phyloP scores from a whole-genome alignment of 2,888 invertebrate genomes.

The Leptinotarsa rubiginosa region DNA sequence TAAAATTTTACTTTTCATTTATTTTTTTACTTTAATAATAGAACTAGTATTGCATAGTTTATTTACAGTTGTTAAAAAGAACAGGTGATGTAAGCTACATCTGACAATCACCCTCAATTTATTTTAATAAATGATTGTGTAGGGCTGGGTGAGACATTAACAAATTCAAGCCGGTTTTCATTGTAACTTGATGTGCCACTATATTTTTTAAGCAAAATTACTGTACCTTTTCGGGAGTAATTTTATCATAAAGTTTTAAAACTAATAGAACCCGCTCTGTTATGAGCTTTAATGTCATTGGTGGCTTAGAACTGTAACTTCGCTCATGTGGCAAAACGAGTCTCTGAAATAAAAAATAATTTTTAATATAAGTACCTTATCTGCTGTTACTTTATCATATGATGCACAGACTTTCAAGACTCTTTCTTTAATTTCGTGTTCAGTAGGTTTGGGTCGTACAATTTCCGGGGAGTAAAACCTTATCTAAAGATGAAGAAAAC shows the following conservation, averaged over 20 bases:
- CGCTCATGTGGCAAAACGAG: constrained; percentile 75
- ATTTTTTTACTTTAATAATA: too few species aligned
- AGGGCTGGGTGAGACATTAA: not conserved
- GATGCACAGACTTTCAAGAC: constrained; percentile 88
- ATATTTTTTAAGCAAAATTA: constrained; percentile 55
- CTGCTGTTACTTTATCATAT: constrained; percentile 89
- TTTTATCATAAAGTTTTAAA: constrained; percentile 97
- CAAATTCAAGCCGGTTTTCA: not conserved
- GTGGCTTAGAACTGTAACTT: constrained; percentile 81
- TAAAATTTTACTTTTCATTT: too few species aligned
- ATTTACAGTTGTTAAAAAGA: too few species aligned
- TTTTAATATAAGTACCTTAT: constrained; percentile 76
- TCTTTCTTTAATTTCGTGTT: constrained; percentile 79
- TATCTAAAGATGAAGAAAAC: constrained; percentile 44
- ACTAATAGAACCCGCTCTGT: constrained; percentile 92
- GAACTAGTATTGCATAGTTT: too few species aligned
- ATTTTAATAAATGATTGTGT: not conserved
- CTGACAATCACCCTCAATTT: not conserved
- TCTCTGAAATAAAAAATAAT: constrained; percentile 70
- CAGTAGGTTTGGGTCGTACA: constrained; percentile 69
- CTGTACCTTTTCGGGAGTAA: constrained; percentile 91
- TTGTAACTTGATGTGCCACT: constrained; percentile 29
- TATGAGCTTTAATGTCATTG: constrained; percentile 85
- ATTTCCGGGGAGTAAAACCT: constrained; percentile 61
- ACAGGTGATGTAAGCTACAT: too few species aligned